phyloP scores from a whole-genome alignment of 2,888 invertebrate species.

The Coelogynopora nodosa region DNA sequence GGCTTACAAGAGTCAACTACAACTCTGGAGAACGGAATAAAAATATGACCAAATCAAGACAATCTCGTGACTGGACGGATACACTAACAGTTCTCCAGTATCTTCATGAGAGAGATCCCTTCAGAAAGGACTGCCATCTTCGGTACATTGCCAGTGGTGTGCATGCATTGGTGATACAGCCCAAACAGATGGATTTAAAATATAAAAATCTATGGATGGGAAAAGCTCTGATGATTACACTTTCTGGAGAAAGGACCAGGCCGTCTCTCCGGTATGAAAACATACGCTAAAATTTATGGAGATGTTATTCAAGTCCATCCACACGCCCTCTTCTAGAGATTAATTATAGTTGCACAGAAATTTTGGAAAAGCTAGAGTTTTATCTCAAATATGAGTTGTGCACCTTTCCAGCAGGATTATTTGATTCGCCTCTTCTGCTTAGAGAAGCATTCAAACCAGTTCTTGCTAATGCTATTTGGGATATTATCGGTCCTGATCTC shows the following conservation, averaged over 20 bases:
- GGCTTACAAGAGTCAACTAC: background rate
- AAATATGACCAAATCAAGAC: background rate
- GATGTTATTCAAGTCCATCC: background rate
- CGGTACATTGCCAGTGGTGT: background rate
- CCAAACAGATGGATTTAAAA: background rate
- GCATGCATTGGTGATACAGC: background rate
- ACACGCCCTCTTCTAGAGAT: background rate
- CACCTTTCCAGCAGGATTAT: background rate
- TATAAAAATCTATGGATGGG: background rate
- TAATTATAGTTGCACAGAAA: background rate
- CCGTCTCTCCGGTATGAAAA: background rate
- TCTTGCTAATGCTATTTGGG: background rate
- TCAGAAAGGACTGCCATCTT: background rate
- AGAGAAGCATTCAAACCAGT: background rate
- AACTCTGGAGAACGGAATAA: slow-evolving; percentile 1
- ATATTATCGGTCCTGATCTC: background rate
- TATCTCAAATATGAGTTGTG: background rate
- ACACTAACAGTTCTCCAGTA: background rate
- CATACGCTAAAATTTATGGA: background rate
- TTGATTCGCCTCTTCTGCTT: slow-evolving; percentile 11
- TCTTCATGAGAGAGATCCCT: background rate
- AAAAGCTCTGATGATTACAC: slow-evolving; percentile 21
- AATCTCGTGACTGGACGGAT: background rate
- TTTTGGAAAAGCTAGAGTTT: background rate
- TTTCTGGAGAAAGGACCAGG: background rate